Evolutionary conservation across 2,797 vertebrate genomes (phyloP).

Genomic region (Manis javanica): DNA sequence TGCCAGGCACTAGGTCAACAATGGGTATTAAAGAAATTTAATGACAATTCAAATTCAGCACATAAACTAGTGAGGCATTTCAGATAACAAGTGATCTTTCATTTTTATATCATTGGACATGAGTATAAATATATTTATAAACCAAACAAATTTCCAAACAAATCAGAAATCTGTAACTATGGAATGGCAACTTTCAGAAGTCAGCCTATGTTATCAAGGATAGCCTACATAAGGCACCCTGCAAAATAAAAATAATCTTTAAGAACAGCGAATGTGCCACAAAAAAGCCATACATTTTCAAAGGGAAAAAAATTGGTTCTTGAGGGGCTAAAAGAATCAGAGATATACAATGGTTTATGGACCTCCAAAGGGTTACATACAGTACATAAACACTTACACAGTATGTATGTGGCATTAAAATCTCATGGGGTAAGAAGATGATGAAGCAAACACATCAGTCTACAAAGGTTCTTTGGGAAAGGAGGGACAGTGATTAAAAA

Average conservation of each 20-base stretch:
- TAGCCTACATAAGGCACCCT: neutral
- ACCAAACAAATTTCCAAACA: constrained; percentile 7
- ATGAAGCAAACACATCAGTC: neutral
- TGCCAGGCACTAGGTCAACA: neutral
- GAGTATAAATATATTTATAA: neutral
- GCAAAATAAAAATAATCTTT: neutral
- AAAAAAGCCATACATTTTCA: constrained; percentile 9
- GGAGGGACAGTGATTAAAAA: neutral
- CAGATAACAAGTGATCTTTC: constrained; percentile 14
- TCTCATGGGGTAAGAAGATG: neutral
- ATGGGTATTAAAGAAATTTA: neutral
- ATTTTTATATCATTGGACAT: neutral
- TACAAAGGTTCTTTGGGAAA: neutral
- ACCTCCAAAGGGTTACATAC: neutral
- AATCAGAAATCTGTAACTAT: neutral
- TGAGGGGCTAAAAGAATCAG: neutral
- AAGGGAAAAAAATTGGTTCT: neutral
- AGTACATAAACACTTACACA: neutral
- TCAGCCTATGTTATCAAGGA: neutral
- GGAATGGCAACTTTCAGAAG: neutral
- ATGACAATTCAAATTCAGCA: constrained; percentile 40
- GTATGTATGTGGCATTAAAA: neutral
- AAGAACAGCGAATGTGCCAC: neutral
- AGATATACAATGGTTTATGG: neutral
- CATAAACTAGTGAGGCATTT: neutral